Base-by-base conservation (phyloP, 2,113 vertebrate species). In the Platysteira castanea region DNA sequence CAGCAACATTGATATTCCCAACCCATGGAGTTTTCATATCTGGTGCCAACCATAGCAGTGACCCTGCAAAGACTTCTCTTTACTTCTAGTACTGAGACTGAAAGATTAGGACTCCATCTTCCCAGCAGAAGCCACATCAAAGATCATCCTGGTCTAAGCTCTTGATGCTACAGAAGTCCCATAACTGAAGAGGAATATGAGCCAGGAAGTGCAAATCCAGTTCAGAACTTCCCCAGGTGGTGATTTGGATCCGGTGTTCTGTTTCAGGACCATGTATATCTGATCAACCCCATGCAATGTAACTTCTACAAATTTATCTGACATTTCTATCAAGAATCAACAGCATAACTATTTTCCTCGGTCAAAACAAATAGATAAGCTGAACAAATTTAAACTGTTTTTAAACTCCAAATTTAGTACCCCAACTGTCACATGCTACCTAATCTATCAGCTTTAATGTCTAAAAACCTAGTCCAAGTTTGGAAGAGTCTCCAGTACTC, bases 1-100 rank as follows among this genome's bases (percentile, higher is more conserved):
- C 46, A 88, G 96, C 82, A 97, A 95, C 96, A 97, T 96, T 91
- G 44, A 93, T 90, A 95, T 95, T 87, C 97, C 95, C 96, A 95
- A 69, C 98, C 95, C 97, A 94, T 67, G 86, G 89, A 87, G 61
- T 69, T 87, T 65, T 46, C 59, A 11, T 21, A 91, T 56, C 84
- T 90, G 54, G 54, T 87, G 84, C 75, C 92, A 96, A 84, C 30
- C 92, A 92, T 2, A 70, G 78, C 54, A 92, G 52, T 1, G 10
- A 93, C 94, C 93, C 54, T 92, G 89, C 77, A 83, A 63, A 91
- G 87, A n/a, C 73, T 95, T 89, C 52, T 95, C 53, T 96, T 93
- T 59, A 82, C 81, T 96, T 95, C 94, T 87, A 93, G 89, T 23
- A 91, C 50, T 23, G 91, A 93, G 86, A 89, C 33, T 84, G 87